Percentiles rank a stretch among this genome's conserved stretches.
These are phyloP conservation scores for Cliona cf. orientalis DNA, from an alignment of 37 sponge, comb jelly and placozoan genomes.

Conservation along the genomic window DNA sequence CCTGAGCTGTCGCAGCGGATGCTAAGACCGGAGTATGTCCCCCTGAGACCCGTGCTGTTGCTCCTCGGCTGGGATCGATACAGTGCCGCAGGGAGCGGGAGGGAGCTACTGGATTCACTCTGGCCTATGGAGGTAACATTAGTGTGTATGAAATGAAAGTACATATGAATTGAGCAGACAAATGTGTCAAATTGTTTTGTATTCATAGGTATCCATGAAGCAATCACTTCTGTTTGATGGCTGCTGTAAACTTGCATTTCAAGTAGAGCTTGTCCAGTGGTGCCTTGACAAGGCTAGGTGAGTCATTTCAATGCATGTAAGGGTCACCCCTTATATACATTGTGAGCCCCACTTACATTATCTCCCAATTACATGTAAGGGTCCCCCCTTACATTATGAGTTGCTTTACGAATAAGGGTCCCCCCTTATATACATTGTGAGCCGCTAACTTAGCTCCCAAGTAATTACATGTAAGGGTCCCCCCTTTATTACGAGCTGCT, in stretches of 20 bases:
- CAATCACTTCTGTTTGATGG: slow-evolving; percentile 78
- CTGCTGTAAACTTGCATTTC: slow-evolving; percentile 86
- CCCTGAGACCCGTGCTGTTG: slow-evolving; percentile 77
- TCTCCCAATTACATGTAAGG: too few species aligned
- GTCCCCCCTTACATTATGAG: too few species aligned
- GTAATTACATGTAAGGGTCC: too few species aligned
- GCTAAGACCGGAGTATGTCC: slow-evolving; percentile 44
- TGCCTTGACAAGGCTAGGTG: slow-evolving; percentile 90
- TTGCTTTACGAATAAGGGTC: neutral
- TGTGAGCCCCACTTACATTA: too few species aligned
- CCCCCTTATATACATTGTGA: neutral
- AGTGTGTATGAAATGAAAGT: neutral
- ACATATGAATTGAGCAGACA: neutral
- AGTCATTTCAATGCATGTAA: neutral
- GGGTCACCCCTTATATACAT: neutral
- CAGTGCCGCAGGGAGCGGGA: slow-evolving; percentile 61
- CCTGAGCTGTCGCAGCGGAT: slow-evolving; percentile 66
- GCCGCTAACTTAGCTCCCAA: too few species aligned
- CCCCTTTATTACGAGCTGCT: too few species aligned
- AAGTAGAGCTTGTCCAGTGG: slow-evolving; percentile 92
- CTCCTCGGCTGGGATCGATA: slow-evolving; percentile 91
- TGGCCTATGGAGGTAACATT: slow-evolving; percentile 68
- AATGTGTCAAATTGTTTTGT: neutral
- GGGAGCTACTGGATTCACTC: slow-evolving; percentile 77
- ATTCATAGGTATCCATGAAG: slow-evolving; percentile 42